Base-by-base conservation (phyloP, 2,888 invertebrate species). In the Troglohyphantes excavatus region DNA sequence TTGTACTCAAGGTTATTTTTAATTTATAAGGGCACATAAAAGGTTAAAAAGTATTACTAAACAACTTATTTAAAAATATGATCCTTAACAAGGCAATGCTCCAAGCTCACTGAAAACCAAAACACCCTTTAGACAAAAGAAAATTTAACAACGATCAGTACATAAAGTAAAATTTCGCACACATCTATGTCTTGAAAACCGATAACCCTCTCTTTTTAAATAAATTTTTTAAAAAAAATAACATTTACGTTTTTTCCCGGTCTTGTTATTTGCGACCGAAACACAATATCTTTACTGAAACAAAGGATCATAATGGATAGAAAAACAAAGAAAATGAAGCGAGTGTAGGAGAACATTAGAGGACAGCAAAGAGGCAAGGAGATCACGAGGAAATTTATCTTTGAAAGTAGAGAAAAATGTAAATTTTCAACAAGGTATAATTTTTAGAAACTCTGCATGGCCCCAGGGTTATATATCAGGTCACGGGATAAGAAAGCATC, bases 401-500 rank as follows among this genome's bases (percentile, higher is more conserved):
- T 26, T 39, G 19, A 29, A 39, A 82, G 82, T 70, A 33, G 65
- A 73, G 73, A 73, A 73, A 83, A 83, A 83, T 73, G 72, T 70
- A 83, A 83, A 83, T 73, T 83, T 83, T 61, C 43, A 83, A 83
- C 61, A 46, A 65, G 43, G 73, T 65, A 73, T 83, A 83, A 75
- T 83, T 73, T 83, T 46, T 65, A 21, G 19, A 39, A 72, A 63
- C 39, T 29, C 39, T 61, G 72, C 46, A 65, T 63, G 13, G 39
- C 43, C 17, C 7, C 2, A 0, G 2, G 63, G 39, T 26, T 19
- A 78, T 65, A 65, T 33, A 78, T 65, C n/a, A 43, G 43, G 43
- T 65, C 78, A 65, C 78, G 63, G 33, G 39, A 78, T 39, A 23
- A n/a, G n/a, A 63, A 39, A 39, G 9, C 43, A 63, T 65, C 78